Conservation (phyloP, 2,888 invertebrate species). For the Electrophaes corylata region DNA sequence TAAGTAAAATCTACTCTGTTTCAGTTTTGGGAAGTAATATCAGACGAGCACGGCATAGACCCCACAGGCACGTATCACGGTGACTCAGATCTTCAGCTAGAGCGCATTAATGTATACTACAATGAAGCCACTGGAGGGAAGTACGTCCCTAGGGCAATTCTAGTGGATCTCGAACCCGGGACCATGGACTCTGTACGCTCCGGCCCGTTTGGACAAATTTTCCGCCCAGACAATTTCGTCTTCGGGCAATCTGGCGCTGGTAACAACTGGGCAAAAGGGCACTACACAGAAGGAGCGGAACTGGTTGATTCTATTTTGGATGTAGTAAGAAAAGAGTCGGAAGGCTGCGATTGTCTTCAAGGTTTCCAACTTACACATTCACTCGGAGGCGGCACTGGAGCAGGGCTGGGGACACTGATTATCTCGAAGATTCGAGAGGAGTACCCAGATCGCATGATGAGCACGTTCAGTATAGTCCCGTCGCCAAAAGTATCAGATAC, state of each 20-base stretch:
- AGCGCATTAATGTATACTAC: constrained; percentile 90
- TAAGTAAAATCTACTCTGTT: not conserved
- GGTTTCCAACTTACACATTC: constrained; percentile 88
- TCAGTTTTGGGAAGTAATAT: too few species aligned
- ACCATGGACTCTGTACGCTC: constrained; percentile 90
- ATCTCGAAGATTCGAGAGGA: constrained; percentile 90
- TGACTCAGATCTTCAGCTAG: constrained; percentile 88
- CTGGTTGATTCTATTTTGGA: constrained; percentile 86
- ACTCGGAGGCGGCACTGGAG: constrained; percentile 90
- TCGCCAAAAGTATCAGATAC: constrained; percentile 92
- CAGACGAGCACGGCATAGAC: constrained; percentile 91
- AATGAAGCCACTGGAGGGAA: constrained; percentile 89
- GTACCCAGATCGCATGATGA: constrained; percentile 91
- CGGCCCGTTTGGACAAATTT: constrained; percentile 89
- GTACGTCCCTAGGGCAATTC: constrained; percentile 89
- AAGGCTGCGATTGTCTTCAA: too few species aligned
- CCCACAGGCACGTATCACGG: constrained; percentile 88
- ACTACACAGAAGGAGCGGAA: constrained; percentile 89
- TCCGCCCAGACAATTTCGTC: too few species aligned
- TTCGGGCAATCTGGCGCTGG: too few species aligned
- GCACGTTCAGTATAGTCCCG: constrained; percentile 89
- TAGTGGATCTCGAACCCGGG: constrained; percentile 91
- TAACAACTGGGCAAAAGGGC: too few species aligned
- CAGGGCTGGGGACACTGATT: constrained; percentile 89
- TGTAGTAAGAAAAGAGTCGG: constrained; percentile 85